Evolutionary conservation across 2,888 invertebrate genomes (phyloP), one percentile per base, ranked within the genome.

Genomic region (Sphecodes monilicornis): DNA sequence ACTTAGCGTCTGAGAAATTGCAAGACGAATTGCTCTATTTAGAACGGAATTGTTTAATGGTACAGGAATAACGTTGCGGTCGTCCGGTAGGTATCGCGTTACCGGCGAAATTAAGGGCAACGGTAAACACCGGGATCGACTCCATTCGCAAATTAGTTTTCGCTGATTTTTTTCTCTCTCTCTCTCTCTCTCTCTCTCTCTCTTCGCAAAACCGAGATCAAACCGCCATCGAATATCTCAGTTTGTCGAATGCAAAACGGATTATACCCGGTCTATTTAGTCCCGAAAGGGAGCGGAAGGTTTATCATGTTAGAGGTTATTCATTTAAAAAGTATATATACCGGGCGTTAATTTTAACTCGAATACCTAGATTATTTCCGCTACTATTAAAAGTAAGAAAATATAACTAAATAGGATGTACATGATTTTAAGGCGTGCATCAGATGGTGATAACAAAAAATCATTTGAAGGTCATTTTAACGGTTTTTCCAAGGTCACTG

Each of bases 1-100:
- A 26, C 39, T 74, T 36, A 26, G 29, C n/a, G 66, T 66, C 46
- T 46, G 46, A 71, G 46, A 46, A 71, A 71, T 71, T 32, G 71
- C 29, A 32, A 32, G 46, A 71, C 70, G 70, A 32, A 71, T 50
- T 26, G 46, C 29, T 18, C 41, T 46, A 29, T 32, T 50, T 46
- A 22, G 32, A 50, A 32, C 10, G 71, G 71, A 46, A 41, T 26
- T 43, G 26, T 41, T 41, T 41, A 41, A 41, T 41, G 69, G 69
- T 43, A 41, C 26, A 41, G 41, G 26, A 41, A 69, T 69, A 41
- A 69, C 26, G 69, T 69, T 26, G 41, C 68, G 68, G 39, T 68
- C 39, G n/a, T 36, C 4, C 18, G 18, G 29, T n/a, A 3, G 2
- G 66, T 22, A 36, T 22, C 32, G 36, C 36, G 22, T 66, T n/a